These are phyloP conservation scores for Nothoprocta pentlandii DNA, from an alignment of 2,113 vertebrate species.

Conservation along the genomic window DNA sequence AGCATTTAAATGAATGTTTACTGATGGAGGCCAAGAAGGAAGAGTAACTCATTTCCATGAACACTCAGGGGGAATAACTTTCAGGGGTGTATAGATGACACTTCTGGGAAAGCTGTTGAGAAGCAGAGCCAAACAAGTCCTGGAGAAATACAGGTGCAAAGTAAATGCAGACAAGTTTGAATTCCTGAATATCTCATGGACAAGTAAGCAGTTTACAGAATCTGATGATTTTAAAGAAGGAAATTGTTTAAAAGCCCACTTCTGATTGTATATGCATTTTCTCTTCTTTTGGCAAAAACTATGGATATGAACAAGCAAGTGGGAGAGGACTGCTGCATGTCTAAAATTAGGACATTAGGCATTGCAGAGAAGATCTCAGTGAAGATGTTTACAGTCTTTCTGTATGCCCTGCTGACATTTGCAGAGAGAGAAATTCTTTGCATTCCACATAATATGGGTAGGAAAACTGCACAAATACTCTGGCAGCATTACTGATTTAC, in stretches of 20 bases:
- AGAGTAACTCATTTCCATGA: not conserved
- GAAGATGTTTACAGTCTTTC: not conserved
- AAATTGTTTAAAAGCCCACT: not conserved
- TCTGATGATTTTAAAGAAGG: not conserved
- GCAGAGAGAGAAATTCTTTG: not conserved
- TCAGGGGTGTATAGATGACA: not conserved
- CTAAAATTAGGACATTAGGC: not conserved
- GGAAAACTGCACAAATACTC: not conserved
- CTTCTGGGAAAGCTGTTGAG: slow-evolving; percentile 10
- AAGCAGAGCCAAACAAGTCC: not conserved
- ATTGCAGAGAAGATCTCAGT: not conserved
- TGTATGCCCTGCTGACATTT: not conserved
- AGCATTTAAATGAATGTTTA: not conserved
- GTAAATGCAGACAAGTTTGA: not conserved
- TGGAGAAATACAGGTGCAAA: not conserved
- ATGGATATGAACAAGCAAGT: not conserved
- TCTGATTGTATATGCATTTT: not conserved
- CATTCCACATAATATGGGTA: not conserved
- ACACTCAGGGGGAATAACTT: not conserved
- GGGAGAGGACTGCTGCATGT: not conserved
- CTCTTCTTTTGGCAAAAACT: not conserved
- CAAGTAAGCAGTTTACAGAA: not conserved
- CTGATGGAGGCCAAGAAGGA: not conserved
- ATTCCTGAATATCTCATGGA: not conserved
- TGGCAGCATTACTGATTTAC: fast-evolving